phyloP scores from a whole-genome alignment of 2,113 vertebrate species.

The Pelvicachromis taeniatus region DNA sequence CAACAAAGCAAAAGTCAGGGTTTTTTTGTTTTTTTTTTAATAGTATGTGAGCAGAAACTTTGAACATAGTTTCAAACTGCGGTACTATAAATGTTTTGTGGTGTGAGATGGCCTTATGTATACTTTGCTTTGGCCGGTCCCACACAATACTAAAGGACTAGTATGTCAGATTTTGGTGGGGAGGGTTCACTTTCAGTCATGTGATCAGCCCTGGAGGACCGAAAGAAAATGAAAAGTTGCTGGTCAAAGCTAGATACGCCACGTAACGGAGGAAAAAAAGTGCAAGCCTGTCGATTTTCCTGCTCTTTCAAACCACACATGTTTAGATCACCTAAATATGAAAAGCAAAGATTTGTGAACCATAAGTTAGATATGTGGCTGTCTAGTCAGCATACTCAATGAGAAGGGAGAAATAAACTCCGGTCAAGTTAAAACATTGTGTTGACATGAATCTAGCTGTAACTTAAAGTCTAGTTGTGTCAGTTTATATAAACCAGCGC shows the following conservation, averaged over 20 bases:
- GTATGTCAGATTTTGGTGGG: background rate
- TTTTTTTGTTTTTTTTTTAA: background rate
- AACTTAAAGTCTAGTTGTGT: background rate
- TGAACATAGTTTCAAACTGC: background rate
- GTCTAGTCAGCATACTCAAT: background rate
- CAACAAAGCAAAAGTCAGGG: background rate
- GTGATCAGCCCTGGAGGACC: background rate
- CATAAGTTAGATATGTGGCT: background rate
- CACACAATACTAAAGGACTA: background rate
- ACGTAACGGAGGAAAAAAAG: background rate
- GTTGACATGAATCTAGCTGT: too few relatives aligned
- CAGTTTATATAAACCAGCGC: background rate
- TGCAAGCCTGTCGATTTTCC: background rate
- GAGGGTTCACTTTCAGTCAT: background rate
- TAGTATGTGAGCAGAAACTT: background rate
- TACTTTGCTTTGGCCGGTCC: background rate
- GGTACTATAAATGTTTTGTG: background rate
- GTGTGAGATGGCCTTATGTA: background rate
- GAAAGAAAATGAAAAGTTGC: background rate
- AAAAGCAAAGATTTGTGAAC: background rate
- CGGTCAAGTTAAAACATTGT: background rate
- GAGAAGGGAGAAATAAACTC: background rate
- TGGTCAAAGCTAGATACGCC: background rate
- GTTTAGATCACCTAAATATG: background rate
- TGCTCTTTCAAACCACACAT: background rate